Percentiles rank a stretch among this genome's conserved stretches.
Conservation (phyloP, 1,140 invertebrate species). For the Drosophila nigrodunni region DNA sequence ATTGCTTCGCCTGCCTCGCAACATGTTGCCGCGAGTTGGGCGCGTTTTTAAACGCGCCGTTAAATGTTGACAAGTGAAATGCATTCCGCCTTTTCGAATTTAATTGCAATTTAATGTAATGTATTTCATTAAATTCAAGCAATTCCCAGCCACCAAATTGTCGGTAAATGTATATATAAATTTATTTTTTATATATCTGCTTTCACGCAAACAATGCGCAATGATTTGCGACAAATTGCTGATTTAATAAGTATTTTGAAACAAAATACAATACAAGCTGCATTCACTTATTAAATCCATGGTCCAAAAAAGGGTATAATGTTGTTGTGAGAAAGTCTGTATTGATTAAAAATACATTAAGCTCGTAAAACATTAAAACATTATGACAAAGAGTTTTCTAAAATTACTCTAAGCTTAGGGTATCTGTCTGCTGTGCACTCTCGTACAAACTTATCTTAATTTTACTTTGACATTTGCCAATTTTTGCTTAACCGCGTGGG, state of each 20-base stretch:
- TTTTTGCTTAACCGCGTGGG: slow-evolving; percentile 27
- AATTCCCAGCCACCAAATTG: slow-evolving; percentile 29
- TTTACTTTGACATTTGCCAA: not conserved
- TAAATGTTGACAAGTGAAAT: slow-evolving; percentile 67
- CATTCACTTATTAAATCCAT: not conserved
- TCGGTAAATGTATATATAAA: slow-evolving; percentile 1
- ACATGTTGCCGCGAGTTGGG: slow-evolving; percentile 46
- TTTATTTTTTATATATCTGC: slow-evolving; percentile 21
- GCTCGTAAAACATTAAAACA: too few relatives aligned
- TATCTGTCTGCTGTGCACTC: too few relatives aligned
- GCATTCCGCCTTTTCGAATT: slow-evolving; percentile 32
- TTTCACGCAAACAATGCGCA: slow-evolving; percentile 67
- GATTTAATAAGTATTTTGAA: slow-evolving; percentile 46
- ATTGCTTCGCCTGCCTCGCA: slow-evolving; percentile 4
- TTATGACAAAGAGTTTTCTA: too few relatives aligned
- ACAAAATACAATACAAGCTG: slow-evolving; percentile 18
- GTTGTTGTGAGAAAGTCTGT: too few relatives aligned
- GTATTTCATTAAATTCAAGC: slow-evolving; percentile 62
- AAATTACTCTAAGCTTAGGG: too few relatives aligned
- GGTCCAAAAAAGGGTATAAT: too few relatives aligned
- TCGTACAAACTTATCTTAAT: too few relatives aligned
- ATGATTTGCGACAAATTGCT: slow-evolving; percentile 58
- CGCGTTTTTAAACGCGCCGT: slow-evolving; percentile 8
- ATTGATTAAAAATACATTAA: too few relatives aligned
- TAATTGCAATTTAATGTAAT: slow-evolving; percentile 63